Base-by-base conservation (phyloP, 2,888 invertebrate species). In the Drosophila mercatorum region DNA sequence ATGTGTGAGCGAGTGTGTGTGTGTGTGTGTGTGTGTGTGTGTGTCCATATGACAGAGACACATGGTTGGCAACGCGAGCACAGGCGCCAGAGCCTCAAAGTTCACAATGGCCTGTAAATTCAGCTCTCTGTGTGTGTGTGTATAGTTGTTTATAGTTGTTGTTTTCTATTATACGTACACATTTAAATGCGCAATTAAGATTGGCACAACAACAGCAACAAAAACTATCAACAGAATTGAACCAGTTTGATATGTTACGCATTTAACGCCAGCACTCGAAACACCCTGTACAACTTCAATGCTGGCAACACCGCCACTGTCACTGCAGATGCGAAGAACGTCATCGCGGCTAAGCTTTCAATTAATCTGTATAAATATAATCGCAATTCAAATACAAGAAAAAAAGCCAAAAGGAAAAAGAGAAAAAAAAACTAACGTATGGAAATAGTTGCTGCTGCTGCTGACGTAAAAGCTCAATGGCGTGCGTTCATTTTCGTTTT, bases 151-250 rank as follows among this genome's bases (percentile, higher is more conserved):
- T 62, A 57, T 78, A 63, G 67, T 77, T 69, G 62, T 75, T 79
- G 70, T 72, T 68, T 70, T 86, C 74, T 75, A 77, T 88, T 80
- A 60, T 68, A 66, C 59, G 52, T 59, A 79, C 63, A 82, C 84
- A 85, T 89, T 88, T 86, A 86, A 86, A 86, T 86, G 90, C 86
- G 86, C 86, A 86, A 86, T 86, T 89, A 86, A 89, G 90, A 88
- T 85, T 82, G 86, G 86, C 88, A 85, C 75, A 77, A 73, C 63
- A 40, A 53, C 64, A 72, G 51, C 31, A 78, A 66, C 68, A 70
- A 52, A 79, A 72, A 71, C 80, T 75, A 82, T 80, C 67, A 77
- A 68, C 86, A 72, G 77, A 85, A 80, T 86, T 87, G 81, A 89
- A 88, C 89, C 83, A 83, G 88, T 89, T 89, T 87, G 72, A 88